Conservation (phyloP, 1,140 invertebrate genomes). For the Heterodera schachtii region DNA sequence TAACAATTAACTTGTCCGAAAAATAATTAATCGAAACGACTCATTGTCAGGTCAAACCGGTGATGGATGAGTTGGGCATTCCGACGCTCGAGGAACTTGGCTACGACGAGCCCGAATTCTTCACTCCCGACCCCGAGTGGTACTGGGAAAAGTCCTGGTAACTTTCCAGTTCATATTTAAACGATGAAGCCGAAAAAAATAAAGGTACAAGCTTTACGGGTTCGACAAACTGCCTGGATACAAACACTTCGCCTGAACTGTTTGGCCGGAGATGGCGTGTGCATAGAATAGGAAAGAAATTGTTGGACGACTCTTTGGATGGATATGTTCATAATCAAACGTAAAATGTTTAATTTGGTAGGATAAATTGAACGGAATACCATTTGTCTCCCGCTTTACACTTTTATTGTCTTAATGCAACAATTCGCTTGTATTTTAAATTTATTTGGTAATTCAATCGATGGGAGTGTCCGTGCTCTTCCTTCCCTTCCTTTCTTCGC, state of each 20-base stretch:
- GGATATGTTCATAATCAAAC: neutral
- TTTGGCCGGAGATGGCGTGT: neutral
- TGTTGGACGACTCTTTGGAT: neutral
- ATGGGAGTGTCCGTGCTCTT: slow-evolving; percentile 7
- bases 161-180: neutral
- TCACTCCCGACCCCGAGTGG: slow-evolving; percentile 62
- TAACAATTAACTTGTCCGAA: neutral
- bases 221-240: slow-evolving; percentile 61
- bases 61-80: slow-evolving; percentile 87
- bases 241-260: slow-evolving; percentile 50
- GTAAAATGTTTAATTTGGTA: neutral
- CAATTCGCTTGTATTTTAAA: too few species aligned
- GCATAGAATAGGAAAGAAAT: neutral
- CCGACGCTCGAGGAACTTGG: slow-evolving; percentile 91
- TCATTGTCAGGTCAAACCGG: slow-evolving; percentile 71
- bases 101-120: slow-evolving; percentile 92
- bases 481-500: slow-evolving; percentile 4
- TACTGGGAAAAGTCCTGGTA: slow-evolving; percentile 63
- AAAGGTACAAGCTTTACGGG: slow-evolving; percentile 59
- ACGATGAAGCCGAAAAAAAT: neutral
- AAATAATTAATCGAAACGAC: too few species aligned
- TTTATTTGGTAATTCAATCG: neutral
- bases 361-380: neutral
- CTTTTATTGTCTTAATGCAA: too few species aligned
- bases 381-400: too few species aligned